Percentiles rank a stretch among this genome's conserved stretches.
Evolutionary conservation across 2,797 vertebrate genomes (phyloP).

Genomic region (Epinephelus awoara): DNA sequence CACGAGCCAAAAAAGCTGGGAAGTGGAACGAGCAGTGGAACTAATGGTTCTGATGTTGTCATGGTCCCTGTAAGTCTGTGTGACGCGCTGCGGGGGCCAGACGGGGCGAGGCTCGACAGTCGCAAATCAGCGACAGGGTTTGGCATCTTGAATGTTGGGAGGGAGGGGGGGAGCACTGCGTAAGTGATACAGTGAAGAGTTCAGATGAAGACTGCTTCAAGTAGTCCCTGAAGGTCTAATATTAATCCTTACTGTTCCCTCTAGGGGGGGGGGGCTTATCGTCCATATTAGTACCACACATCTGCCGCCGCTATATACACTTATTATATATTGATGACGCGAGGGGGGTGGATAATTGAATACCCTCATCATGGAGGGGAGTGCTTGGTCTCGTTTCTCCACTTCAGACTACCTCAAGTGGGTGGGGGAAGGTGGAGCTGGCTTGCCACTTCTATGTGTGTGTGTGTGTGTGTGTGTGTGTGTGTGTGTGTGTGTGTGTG

Average conservation of each 20-base stretch:
- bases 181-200: constrained; percentile 59
- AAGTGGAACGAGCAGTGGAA: constrained; percentile 43
- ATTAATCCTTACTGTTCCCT: constrained; percentile 74
- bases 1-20: constrained; percentile 38
- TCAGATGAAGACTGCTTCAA: constrained; percentile 59
- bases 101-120: constrained; percentile 33
- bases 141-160: constrained; percentile 47
- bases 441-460: constrained; percentile 22
- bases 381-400: constrained; percentile 66
- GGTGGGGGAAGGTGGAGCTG: constrained; percentile 51
- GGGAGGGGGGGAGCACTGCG: constrained; percentile 18
- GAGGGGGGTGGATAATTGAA: constrained; percentile 70
- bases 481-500: constrained; percentile 50
- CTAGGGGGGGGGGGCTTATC: constrained; percentile 63
- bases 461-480: constrained; percentile 3
- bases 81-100: constrained; percentile 42
- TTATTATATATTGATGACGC: constrained; percentile 82
- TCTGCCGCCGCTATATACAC: constrained; percentile 72
- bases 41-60: constrained; percentile 70
- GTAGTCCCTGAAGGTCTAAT: constrained; percentile 64
- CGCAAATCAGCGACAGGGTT: constrained; percentile 39
- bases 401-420: constrained; percentile 74
- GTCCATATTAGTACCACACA: constrained; percentile 74
- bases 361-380: constrained; percentile 53
- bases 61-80: constrained; percentile 44